Conservation (phyloP, 1,140 invertebrate species). For the Lepidurus apus region DNA sequence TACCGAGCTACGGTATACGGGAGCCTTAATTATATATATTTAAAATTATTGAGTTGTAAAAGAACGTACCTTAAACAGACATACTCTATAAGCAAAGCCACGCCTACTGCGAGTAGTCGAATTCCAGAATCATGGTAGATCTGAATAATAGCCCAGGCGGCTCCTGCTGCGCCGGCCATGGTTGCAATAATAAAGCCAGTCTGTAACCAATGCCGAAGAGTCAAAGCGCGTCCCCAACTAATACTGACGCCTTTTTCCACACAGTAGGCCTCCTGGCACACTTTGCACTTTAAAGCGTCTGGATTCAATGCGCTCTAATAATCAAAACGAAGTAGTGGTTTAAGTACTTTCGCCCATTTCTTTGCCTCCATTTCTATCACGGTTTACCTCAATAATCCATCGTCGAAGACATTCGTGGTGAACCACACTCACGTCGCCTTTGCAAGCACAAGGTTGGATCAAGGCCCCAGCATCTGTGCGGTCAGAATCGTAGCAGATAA, state of each 20-base stretch:
- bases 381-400: constrained; percentile 65
- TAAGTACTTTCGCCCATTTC: constrained; percentile 25
- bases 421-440: constrained; percentile 80
- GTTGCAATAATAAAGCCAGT: constrained; percentile 58
- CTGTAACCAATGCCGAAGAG: constrained; percentile 70
- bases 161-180: constrained; percentile 67
- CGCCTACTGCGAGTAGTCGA: constrained; percentile 68
- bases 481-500: constrained; percentile 87
- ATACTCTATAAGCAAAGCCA: constrained; percentile 73
- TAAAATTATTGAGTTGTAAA: constrained; percentile 36
- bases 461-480: constrained; percentile 66
- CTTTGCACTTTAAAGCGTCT: constrained; percentile 67
- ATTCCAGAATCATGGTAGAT: constrained; percentile 69
- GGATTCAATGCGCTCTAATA: constrained; percentile 57
- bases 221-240: constrained; percentile 67
- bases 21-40: background rate
- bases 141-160: constrained; percentile 74
- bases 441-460: constrained; percentile 83
- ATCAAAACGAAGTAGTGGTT: background rate
- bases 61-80: constrained; percentile 65
- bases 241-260: constrained; percentile 55
- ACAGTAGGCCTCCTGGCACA: constrained; percentile 69
- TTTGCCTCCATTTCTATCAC: constrained; percentile 2
- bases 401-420: constrained; percentile 88
- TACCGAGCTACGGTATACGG: too few species aligned